Conservation (phyloP, 2,797 vertebrate species). For the Chiroxiphia lanceolata region DNA sequence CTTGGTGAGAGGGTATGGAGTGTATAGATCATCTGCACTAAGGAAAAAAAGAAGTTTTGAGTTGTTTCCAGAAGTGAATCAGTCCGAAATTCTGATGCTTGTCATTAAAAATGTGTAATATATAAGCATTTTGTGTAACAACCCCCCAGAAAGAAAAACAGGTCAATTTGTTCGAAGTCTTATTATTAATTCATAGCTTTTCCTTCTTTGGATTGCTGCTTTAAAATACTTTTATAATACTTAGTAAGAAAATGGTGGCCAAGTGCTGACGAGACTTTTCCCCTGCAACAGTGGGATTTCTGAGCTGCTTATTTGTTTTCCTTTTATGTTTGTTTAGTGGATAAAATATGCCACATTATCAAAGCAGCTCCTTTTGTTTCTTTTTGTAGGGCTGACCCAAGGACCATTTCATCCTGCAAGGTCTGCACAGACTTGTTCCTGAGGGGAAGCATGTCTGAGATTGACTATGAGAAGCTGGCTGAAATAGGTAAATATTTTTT, state of each 20-base stretch:
- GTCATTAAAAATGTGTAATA: neutral
- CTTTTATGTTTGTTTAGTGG: neutral
- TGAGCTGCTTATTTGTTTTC: neutral
- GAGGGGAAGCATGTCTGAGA: slow-evolving; percentile 8
- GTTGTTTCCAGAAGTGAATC: neutral
- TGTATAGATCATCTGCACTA: neutral
- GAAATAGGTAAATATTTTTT: slow-evolving; percentile 65
- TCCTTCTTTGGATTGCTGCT: neutral
- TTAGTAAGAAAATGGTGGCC: neutral
- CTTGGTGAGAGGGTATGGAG: neutral
- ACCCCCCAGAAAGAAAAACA: accelerated
- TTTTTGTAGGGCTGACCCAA: neutral
- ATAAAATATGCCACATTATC: neutral
- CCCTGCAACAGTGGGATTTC: neutral
- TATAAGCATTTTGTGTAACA: neutral
- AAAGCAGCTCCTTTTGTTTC: neutral
- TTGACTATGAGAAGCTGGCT: slow-evolving; percentile 77
- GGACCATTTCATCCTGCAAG: neutral
- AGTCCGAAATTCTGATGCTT: neutral
- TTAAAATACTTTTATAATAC: neutral
- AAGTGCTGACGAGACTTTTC: neutral
- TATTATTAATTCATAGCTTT: neutral
- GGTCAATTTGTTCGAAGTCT: neutral
- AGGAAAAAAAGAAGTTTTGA: neutral
- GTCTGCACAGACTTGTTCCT: neutral